Evolutionary conservation across 37 sponge, comb jelly and placozoan genomes (phyloP), one percentile per base, ranked within the genome.

Genomic region (Hexactinellida sp.): DNA sequence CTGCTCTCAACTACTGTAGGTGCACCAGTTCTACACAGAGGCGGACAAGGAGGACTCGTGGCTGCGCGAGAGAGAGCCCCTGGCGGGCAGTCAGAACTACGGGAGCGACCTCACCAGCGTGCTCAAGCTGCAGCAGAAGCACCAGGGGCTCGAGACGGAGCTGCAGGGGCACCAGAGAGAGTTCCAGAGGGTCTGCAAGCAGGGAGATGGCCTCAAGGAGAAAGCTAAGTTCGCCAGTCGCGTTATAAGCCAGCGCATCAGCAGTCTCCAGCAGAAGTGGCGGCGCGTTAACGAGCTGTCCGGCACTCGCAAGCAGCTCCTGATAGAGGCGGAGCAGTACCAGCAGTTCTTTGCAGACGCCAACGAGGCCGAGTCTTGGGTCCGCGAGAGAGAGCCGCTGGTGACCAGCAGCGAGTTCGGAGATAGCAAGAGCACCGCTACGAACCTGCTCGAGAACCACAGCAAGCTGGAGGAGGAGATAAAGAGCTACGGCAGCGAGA

Each of bases 271-370:
- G 55, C 94, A 95, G 37, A 87, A 86, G 54, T 95, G 96, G 96
- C 90, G 90, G 86, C 91, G 92, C 82, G 87, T 95, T n/a, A 92
- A 89, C 7, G 94, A 93, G n/a, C 90, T 90, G 36, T 47, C 91
- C 3, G 38, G 88, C 36, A 82, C 39, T 35, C 90, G 96, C 36
- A 93, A 88, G 36, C 71, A 55, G 7, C 84, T 91, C 47, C 89
- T 95, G 39, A 89, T 90, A 54, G 96, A 95, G 39, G 96, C 94
- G 0, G 90, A 86, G 28, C 92, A 95, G 55, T 85, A 52, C 30
- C 96, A 95, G 82, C 92, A 93, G 93, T 96, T 94, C 82, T 92
- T 90, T 54, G 91, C 97, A 82, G 97, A 96, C 88, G 93, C 93
- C n/a, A 92, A 94, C 83, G 97, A 91, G 76, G 87, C 93, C 0